Base-by-base conservation (phyloP, 2,888 invertebrate species). In the Phragmatobia fuliginosa region DNA sequence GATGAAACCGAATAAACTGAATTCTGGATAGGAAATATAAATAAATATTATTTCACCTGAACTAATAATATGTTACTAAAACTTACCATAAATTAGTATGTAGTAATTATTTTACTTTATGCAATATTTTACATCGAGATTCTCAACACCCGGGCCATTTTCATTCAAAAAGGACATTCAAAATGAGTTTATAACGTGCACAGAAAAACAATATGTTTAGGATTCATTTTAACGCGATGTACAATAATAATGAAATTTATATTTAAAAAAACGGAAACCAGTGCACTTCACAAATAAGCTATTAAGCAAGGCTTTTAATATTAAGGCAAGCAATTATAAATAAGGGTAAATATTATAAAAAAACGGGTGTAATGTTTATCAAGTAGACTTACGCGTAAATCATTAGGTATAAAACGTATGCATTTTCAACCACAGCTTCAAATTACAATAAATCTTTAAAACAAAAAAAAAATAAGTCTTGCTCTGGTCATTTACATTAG, bases 371-470 rank as follows among this genome's bases (percentile, higher is more conserved):
- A 16, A 28, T 56, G 11, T 28, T 16, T 7, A 56, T 41, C 11
- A 62, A 41, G 31, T 62, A 18, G 10, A 18, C 4, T 38, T 10
- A 33, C 7, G 21, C n/a, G 16, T 63, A 25, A 63, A 49, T 63
- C 49, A 63, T 14, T 28, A 18, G 6, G 59, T 60, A 60, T 60
- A 11, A 45, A 16, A 2, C 45, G 45, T 18, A 36, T 49, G 67
- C 49, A 61, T 49, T 31, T 49, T 33, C 58, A n/a, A 33, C 33
- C 31, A 28, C 62, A 61, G 28, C 63, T 64, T 77, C 61, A 62
- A 58, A 11, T 61, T 66, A 66, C 32, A 68, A 78, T 81, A 81
- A 76, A 79, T 81, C 72, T 61, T 49, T 66, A 60, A 81, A 76
- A 66, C 65, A 72, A 78, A 76, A 81, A 58, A 71, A 69, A 31